Conservation (phyloP, 2,113 vertebrate species). For the Cervus canadensis region DNA sequence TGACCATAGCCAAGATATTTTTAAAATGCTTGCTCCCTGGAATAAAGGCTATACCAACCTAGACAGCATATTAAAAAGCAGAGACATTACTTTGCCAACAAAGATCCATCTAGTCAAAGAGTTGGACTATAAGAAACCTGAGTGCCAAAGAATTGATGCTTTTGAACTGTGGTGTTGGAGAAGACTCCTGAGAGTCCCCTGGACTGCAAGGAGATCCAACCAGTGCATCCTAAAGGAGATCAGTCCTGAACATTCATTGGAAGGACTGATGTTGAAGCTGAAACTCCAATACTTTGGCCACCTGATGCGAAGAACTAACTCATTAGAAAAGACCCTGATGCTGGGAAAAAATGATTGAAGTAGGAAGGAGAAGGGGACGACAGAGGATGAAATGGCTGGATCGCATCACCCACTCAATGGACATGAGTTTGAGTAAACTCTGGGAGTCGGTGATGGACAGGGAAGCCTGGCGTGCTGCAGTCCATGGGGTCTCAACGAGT, state of each 20-base stretch:
- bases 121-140: neutral
- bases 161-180: neutral
- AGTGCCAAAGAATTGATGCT: neutral
- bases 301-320: neutral
- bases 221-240: neutral
- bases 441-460: neutral
- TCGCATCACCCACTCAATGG: neutral
- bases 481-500: neutral
- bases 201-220: neutral
- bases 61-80: neutral
- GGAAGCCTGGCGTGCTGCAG: neutral
- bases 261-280: neutral
- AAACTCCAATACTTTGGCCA: neutral
- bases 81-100: neutral
- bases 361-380: neutral
- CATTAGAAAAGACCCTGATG: neutral
- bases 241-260: neutral
- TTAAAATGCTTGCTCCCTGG: neutral
- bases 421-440: neutral
- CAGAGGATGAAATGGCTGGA: neutral
- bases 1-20: neutral
- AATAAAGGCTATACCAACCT: neutral
- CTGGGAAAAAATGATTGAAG: neutral
- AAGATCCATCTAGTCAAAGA: neutral
- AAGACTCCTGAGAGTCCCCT: neutral